Conservation (phyloP, 2,888 invertebrate genomes). For the Ethmia dodecea region DNA sequence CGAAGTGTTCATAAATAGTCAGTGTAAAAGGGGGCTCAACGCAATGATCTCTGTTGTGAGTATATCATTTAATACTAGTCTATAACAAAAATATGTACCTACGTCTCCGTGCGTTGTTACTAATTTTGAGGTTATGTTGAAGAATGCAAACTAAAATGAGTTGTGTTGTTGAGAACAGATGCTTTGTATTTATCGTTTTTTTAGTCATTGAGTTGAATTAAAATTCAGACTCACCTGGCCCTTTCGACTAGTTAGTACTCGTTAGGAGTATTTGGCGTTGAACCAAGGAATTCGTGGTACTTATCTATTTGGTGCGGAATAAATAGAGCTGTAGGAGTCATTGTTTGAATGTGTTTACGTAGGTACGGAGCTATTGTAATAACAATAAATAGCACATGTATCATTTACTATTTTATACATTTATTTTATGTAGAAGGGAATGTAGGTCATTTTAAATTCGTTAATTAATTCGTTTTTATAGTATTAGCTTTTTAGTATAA, state of each 20-base stretch:
- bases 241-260: constrained; percentile 25
- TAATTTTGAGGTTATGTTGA: constrained; percentile 69
- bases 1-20: constrained; percentile 71
- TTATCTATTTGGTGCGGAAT: neutral
- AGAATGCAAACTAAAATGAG: constrained; percentile 36
- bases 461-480: no score
- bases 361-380: no score
- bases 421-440: no score
- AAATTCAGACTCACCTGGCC: constrained; percentile 23
- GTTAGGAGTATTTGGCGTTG: constrained; percentile 33
- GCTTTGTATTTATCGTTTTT: constrained; percentile 18
- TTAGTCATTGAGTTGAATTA: constrained; percentile 27
- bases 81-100: constrained; percentile 25
- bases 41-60: constrained; percentile 67
- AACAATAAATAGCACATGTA: no score
- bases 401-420: no score
- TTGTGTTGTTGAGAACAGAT: constrained; percentile 17
- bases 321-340: neutral
- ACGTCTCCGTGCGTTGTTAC: constrained; percentile 22
- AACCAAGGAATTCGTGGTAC: constrained; percentile 31
- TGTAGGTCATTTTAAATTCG: no score
- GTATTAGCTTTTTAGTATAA: no score
- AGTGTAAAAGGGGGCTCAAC: constrained; percentile 57
- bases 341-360: no score
- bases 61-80: constrained; percentile 33